phyloP scores from a whole-genome alignment of 2,113 vertebrate species.

The Cygnus buccinator region DNA sequence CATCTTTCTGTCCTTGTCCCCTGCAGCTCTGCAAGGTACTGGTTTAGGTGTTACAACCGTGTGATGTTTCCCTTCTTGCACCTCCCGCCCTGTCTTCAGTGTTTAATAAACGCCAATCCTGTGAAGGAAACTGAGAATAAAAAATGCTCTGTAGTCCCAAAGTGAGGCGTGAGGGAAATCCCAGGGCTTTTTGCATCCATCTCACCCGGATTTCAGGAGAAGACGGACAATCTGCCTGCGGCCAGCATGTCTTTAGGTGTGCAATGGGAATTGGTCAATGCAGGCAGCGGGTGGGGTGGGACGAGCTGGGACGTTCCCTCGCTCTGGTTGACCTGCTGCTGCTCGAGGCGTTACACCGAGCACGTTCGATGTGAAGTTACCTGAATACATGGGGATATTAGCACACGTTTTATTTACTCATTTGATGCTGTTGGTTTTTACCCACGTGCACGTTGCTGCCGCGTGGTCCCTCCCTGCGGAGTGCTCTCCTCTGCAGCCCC shows the following conservation, averaged over 20 bases:
- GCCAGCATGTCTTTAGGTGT: background rate
- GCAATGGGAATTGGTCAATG: background rate
- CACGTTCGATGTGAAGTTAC: fast-evolving
- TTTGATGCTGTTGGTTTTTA: background rate
- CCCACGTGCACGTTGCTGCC: background rate
- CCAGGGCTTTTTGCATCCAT: background rate
- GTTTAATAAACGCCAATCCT: background rate
- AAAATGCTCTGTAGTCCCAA: background rate
- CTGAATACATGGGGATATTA: fast-evolving
- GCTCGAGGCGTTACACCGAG: background rate
- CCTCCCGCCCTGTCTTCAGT: background rate
- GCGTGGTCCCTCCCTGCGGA: background rate
- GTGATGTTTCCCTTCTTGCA: background rate
- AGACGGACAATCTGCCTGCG: background rate
- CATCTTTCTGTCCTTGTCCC: background rate
- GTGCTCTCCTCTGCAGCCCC: background rate
- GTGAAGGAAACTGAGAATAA: background rate
- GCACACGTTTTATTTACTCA: background rate
- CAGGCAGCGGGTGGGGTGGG: background rate
- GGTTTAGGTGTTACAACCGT: conserved; percentile 10
- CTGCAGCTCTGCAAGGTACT: background rate
- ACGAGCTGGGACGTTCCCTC: background rate
- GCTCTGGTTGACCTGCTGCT: background rate
- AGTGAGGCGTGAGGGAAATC: background rate
- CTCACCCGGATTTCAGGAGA: background rate